Evolutionary conservation across 2,888 invertebrate genomes (phyloP).

Genomic region (Oxytorus armatus): DNA sequence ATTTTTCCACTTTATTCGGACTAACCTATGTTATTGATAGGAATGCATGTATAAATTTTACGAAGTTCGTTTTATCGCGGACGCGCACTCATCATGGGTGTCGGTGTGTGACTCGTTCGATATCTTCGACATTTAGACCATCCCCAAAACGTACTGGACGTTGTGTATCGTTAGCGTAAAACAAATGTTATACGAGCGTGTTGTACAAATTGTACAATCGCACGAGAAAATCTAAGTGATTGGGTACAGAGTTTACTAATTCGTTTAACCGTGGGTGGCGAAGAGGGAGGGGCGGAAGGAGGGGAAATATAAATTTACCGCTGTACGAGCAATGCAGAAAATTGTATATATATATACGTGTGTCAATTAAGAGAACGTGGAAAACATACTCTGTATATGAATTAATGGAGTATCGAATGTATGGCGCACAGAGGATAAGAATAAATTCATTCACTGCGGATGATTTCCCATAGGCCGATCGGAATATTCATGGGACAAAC

Average conservation of each 20-base stretch:
- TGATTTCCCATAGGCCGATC: conserved; percentile 64
- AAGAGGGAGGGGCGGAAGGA: too few species aligned
- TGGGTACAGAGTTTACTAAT: conserved; percentile 37
- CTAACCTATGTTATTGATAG: too few species aligned
- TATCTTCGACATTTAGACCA: too few species aligned
- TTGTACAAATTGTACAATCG: conserved; percentile 38
- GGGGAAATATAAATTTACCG: conserved; percentile 5
- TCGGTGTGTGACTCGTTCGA: too few species aligned
- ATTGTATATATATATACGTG: conserved; percentile 6
- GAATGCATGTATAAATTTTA: too few species aligned
- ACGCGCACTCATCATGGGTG: too few species aligned
- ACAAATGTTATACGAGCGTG: conserved; percentile 9
- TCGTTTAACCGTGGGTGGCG: conserved; percentile 26
- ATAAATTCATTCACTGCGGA: conserved; percentile 62
- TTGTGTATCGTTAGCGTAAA: conserved; percentile 16
- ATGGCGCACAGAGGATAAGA: conserved; percentile 43
- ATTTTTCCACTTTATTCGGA: not conserved
- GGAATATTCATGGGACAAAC: conserved; percentile 60
- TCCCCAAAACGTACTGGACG: not conserved
- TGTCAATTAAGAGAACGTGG: conserved; percentile 47
- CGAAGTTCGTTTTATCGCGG: too few species aligned
- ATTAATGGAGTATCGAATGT: conserved; percentile 46
- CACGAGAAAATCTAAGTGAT: conserved; percentile 52
- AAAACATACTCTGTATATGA: conserved; percentile 37
- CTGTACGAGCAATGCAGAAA: not conserved